Base-by-base conservation (phyloP, 2,888 invertebrate species). In the Odontomyia ornata region DNA sequence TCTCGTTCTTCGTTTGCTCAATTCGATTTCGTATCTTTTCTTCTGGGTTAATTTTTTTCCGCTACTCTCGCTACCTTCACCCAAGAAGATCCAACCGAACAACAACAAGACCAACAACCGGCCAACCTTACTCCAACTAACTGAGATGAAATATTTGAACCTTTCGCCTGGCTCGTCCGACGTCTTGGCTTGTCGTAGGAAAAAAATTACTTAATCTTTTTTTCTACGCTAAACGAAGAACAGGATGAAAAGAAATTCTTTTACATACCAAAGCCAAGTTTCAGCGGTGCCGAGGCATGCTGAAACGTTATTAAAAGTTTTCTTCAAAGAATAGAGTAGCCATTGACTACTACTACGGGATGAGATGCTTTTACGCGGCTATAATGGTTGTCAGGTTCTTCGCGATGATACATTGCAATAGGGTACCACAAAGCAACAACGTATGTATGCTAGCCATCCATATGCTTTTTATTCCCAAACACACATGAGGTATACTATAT, bases 101-200 rank as follows among this genome's bases (percentile, higher is more conserved):
- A 36, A 36, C 36, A 36, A 36, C 52, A 52, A 52, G 43, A 43
- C 43, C 52, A 36, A 36, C 36, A 36, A 36, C 36, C 9, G 36
- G 36, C 36, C 3, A 36, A 36, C 36, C 9, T 9, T 0, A 52
- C 52, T 18, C 52, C 28, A 13, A 2, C 72, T 18, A 30, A 30
- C 72, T 56, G 57, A 56, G 65, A 75, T 76, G 67, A 76, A 76
- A 77, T 76, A 76, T 75, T 72, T 79, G 60, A 57, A 73, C 73
- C 62, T 77, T 77, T 77, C 77, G 76, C 76, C 64, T 76, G 36
- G 60, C 56, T 69, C 25, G 15, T 56, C 18, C 52, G 52, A 13
- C 52, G 18, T 36, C 9, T 36, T 9, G 9, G 36, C n/a, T 36
- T 36, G 36, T 25, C 57, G 57, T 60, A 60, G 57, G 4, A 18